These are phyloP conservation scores for Halcyon chelicuti DNA, from an alignment of 2,797 vertebrate genomes.

Conservation along the genomic window DNA sequence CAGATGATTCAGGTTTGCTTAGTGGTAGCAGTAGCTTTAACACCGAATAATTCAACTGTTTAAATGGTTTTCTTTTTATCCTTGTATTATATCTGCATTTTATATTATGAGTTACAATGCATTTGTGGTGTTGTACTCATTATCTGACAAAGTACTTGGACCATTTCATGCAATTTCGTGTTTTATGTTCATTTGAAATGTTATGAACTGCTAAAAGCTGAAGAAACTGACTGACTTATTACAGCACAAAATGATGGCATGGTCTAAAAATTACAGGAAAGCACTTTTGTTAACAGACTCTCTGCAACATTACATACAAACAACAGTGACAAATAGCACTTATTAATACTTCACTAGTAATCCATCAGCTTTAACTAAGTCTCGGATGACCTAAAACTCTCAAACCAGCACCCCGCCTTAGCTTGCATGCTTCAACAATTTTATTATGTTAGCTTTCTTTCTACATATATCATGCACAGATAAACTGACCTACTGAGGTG, in stretches of 20 bases:
- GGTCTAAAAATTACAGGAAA: not conserved
- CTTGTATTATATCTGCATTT: not conserved
- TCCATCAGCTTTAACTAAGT: slow-evolving; percentile 59
- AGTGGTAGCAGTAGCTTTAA: not conserved
- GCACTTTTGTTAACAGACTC: not conserved
- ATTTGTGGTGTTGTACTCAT: not conserved
- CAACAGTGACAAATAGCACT: slow-evolving; percentile 24
- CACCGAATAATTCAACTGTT: slow-evolving; percentile 7
- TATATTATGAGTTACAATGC: not conserved
- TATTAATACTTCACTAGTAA: slow-evolving; percentile 47
- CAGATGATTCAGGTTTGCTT: not conserved
- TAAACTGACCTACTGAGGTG: slow-evolving; percentile 27
- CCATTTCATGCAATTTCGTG: not conserved
- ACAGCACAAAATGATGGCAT: not conserved
- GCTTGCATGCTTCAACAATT: slow-evolving; percentile 37
- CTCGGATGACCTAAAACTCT: not conserved
- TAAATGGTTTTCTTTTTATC: not conserved
- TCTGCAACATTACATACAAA: not conserved
- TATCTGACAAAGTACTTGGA: not conserved
- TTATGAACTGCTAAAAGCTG: not conserved
- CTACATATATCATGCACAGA: slow-evolving; percentile 35
- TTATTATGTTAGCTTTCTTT: slow-evolving; percentile 47
- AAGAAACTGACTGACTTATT: not conserved
- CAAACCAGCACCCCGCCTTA: not conserved
- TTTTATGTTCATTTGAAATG: not conserved